Base-by-base conservation (phyloP, 2,797 vertebrate genomes). In the Florisuga fusca region DNA sequence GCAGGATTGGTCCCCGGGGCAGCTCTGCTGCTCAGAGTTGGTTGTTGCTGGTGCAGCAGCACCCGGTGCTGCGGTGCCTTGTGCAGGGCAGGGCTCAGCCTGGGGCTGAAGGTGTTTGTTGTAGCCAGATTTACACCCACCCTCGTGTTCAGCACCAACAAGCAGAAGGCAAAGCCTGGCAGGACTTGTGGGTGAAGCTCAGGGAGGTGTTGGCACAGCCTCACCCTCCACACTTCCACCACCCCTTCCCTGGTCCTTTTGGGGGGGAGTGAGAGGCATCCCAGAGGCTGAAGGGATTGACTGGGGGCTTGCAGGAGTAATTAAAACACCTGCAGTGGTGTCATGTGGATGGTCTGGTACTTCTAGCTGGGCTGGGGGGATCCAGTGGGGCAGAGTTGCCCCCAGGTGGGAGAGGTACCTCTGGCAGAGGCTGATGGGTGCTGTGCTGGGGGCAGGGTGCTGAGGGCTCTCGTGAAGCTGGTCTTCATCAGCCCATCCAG, bases 141-240 rank as follows among this genome's bases (percentile, higher is more conserved):
- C 46, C 58, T 57, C 11, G 29, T 1, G 0, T 53, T 84, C 34
- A 8, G 66, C 0, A 0, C 57, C 5, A 9, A 21, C 12, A 4
- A 15, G 61, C n/a, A 64, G 69, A 14, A 48, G 26, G 15, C 51
- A 61, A 31, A 61, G 54, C 43, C 38, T 62, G 38, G 55, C 34
- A 34, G 74, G 67, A 5, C 59, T 14, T 43, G 72, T 5, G n/a
- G 72, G 4, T 58, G 78, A 91, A 85, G 79, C 53, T 48, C 15
- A 29, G 61, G 63, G 41, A 83, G 8, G 15, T 45, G n/a, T 31
- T 67, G 0, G 4, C 34, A 9, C 71, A 55, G 73, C 45, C 19
- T 57, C 0, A 0, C 10, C 5, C 1, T 64, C 57, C 34, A 72
- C 22, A 23, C 6, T 36, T 79, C 63, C 3, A 3, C n/a, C 43